Evolutionary conservation across 2,797 vertebrate genomes (phyloP), one percentile per base, ranked within the genome.

Genomic region (Amblyraja radiata): DNA sequence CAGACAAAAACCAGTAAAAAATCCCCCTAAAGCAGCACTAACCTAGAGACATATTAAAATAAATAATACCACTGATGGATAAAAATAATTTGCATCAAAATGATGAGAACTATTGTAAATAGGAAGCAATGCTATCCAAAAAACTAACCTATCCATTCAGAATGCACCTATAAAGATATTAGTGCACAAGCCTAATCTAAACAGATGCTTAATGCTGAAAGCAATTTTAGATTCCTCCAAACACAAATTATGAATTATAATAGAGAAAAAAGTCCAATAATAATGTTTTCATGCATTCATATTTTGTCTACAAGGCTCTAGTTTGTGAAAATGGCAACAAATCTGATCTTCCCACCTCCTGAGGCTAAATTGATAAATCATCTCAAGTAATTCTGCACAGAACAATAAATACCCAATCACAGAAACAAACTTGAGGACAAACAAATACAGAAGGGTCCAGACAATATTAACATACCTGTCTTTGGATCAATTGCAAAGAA

Each of bases 401-500:
- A n/a, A 54, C 2, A 11, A 10, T 61, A 25, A 61, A 58, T 4
- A 61, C 10, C 54, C n/a, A 6, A 10, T 6, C 1, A 61, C 54
- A 25, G 23, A 83, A 83, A 83, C 46, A 83, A 58, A 28, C 80
- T 28, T 6, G 77, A 68, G 2, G 63, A 88, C 46, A 88, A 68
- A 32, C 32, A 18, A 28, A 16, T 86, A 28, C 32, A 9, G 32
- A 32, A 86, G 1, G 1, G 7, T 11, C 14, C 54, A 28, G 54
- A 23, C 6, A 36, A 39, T 54, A 7, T 14, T 28, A 90, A 93
- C 95, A 96, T 96, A 99, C 99, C 99, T 96, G 98, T 98, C 94
- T 96, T 77, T 68, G 97, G 94, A 94, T 98, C 96, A 91, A 99
- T 95, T 7, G 93, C 61, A 21, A 99, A 99, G 94, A 96, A 95